phyloP scores from a whole-genome alignment of 1,140 invertebrate species.

The Melanaphis sacchari region DNA sequence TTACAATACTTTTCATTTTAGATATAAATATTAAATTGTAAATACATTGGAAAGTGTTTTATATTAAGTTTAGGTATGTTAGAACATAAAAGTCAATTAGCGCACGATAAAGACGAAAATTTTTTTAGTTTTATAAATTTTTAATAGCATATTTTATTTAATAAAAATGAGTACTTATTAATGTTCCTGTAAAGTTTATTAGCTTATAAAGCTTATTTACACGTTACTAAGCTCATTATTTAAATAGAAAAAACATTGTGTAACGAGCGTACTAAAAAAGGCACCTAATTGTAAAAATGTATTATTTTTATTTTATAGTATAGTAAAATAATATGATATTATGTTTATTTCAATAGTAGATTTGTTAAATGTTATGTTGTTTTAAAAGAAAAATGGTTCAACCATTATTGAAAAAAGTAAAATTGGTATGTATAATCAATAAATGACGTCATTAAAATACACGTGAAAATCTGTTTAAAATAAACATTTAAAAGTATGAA shows the following conservation, averaged over 20 bases:
- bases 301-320: not conserved
- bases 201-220: constrained; percentile 48
- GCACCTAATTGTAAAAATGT: not conserved
- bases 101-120: not conserved
- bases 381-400: not conserved
- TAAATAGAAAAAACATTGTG: constrained; percentile 13
- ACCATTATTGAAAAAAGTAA: not conserved
- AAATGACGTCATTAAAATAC: not conserved
- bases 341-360: not conserved
- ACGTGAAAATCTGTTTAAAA: not conserved
- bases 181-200: constrained; percentile 45
- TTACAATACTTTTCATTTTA: not conserved
- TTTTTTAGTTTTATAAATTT: not conserved
- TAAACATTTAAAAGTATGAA: not conserved
- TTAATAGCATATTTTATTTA: constrained; percentile 13
- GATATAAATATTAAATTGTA: not conserved
- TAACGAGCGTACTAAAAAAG: constrained; percentile 37
- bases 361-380: not conserved
- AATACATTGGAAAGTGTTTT: not conserved
- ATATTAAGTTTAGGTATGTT: not conserved
- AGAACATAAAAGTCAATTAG: not conserved
- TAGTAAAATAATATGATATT: not conserved
- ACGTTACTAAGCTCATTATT: constrained; percentile 47
- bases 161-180: constrained; percentile 36
- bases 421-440: not conserved